Conservation (phyloP, 2,888 invertebrate species). For the Pheosia gnoma region DNA sequence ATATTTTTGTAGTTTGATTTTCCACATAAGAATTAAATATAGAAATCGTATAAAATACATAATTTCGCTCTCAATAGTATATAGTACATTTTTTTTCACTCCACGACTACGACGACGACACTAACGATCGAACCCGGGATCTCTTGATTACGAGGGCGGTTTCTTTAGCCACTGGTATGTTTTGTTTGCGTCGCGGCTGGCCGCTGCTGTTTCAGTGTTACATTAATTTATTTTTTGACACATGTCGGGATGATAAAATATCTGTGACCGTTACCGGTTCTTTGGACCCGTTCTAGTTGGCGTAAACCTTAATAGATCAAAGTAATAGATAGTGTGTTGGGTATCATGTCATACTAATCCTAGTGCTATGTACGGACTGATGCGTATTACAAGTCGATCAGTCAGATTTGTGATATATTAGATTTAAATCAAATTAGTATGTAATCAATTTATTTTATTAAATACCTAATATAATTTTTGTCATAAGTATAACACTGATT, state of each 20-base stretch:
- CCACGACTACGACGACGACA: too few relatives aligned
- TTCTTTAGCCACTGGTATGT: too few relatives aligned
- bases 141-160: too few relatives aligned
- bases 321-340: constrained; percentile 16
- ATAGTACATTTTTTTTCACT: too few relatives aligned
- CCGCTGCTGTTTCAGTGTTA: too few relatives aligned
- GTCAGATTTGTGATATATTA: constrained; percentile 78
- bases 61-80: too few relatives aligned
- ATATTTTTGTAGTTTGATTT: too few relatives aligned
- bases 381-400: constrained; percentile 50
- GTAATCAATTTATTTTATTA: constrained; percentile 38
- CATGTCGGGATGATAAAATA: neutral
- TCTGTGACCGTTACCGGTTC: neutral
- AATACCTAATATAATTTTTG: constrained; percentile 18
- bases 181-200: too few relatives aligned
- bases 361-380: constrained; percentile 26
- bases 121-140: too few relatives aligned
- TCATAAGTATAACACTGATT: constrained; percentile 23
- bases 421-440: constrained; percentile 53
- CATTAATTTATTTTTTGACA: neutral
- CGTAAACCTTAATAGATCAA: neutral
- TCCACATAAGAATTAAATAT: too few relatives aligned
- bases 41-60: too few relatives aligned
- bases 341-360: constrained; percentile 7
- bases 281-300: neutral